Conservation (phyloP, 2,113 vertebrate genomes). For the Eublepharis macularius region DNA sequence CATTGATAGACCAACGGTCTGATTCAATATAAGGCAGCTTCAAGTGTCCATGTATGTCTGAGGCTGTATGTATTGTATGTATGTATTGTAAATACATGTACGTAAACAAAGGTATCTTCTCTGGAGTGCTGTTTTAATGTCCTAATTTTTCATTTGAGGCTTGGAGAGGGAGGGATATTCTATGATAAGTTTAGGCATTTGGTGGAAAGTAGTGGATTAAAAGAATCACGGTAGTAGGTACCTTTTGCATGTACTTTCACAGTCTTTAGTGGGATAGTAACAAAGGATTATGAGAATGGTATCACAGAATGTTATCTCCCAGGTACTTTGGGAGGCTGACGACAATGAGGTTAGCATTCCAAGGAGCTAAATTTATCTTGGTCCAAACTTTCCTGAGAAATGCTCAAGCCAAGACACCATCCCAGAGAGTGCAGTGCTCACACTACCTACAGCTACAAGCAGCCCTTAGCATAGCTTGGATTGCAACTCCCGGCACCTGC, state of each 20-base stretch:
- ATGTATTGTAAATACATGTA: no score
- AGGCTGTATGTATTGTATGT: no score
- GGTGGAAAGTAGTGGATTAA: no score
- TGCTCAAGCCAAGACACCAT: background rate
- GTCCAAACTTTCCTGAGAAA: background rate
- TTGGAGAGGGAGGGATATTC: no score
- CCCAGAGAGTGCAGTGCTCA: rapidly evolving
- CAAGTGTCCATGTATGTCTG: no score
- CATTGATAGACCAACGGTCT: no score
- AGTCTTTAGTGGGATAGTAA: background rate
- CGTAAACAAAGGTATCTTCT: no score
- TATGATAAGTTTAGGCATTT: no score
- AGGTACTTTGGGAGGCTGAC: background rate
- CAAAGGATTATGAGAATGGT: background rate
- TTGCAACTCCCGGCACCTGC: background rate
- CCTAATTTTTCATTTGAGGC: no score
- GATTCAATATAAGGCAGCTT: no score
- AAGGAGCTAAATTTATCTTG: background rate
- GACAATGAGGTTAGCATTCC: rapidly evolving
- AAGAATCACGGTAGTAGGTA: background rate
- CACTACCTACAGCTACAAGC: no score
- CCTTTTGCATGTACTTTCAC: background rate
- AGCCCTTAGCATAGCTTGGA: background rate
- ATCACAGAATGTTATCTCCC: background rate
- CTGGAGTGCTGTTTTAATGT: no score